Base-by-base conservation (phyloP, 2,797 vertebrate genomes). In the Craterocephalus amniculus region DNA sequence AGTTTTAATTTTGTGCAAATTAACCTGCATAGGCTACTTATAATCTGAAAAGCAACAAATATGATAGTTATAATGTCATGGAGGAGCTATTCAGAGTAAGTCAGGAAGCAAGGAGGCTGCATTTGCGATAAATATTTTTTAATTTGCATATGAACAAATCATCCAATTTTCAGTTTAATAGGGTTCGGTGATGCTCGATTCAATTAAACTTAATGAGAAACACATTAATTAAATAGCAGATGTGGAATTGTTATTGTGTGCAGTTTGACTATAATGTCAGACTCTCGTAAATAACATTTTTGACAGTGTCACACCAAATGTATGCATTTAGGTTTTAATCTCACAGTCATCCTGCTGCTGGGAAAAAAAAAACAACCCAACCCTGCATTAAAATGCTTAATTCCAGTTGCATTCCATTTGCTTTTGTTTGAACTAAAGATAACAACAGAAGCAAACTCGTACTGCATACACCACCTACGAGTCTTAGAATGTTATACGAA, bases 141-240 rank as follows among this genome's bases (percentile, higher is more conserved):
- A 64, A 85, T 91, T 88, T 76, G 32, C 81, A 77, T 80, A 52
- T 29, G 67, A 83, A 81, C 34, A 67, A 77, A 76, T 79, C 24
- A 64, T 68, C 67, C 14, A 58, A 58, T 79, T 62, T 9, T 0
- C 18, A 43, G 66, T 70, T 64, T 67, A 83, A 83, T 70, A 14
- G 34, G 34, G 57, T 83, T 91, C 64, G 75, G 38, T 32, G 64
- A 61, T 62, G 43, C 66, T 71, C 63, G 64, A 69, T 74, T 83
- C 16, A 83, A 63, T 79, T 76, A 45, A 79, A 76, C n/a, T 27
- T 60, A 63, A 67, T 71, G 18, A 56, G 29, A 26, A 51, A 48
- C 60, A 63, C 58, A 43, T 20, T 60, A 56, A 76, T 61, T 72
- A 8, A 52, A 38, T 8, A 20, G 22, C 38, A 49, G 63, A 70